Conservation (phyloP, 2,797 vertebrate genomes). For the Etheostoma nigrum region DNA sequence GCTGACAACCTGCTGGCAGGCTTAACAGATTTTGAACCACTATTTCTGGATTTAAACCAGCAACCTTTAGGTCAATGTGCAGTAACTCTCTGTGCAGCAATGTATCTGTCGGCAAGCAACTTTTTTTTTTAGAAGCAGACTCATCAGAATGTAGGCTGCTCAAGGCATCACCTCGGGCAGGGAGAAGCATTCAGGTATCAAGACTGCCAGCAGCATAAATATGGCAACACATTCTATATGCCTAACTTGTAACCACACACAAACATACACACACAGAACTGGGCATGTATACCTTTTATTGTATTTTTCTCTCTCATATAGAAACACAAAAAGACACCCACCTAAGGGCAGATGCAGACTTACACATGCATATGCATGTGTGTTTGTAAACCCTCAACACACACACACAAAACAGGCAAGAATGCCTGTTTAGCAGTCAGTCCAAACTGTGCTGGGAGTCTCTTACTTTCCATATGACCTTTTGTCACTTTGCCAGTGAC, state of each 20-base stretch:
- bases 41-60: constrained; percentile 21
- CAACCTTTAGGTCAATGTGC: constrained; percentile 20
- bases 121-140: constrained; percentile 16
- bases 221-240: constrained; percentile 23
- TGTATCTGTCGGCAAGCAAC: constrained; percentile 7
- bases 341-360: constrained; percentile 31
- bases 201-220: constrained; percentile 42
- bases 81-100: neutral
- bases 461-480: constrained; percentile 86
- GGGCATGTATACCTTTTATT: constrained; percentile 7
- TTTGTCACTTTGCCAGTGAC: constrained; percentile 85
- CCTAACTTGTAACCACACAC: neutral
- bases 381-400: constrained; percentile 25
- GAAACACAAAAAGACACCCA: constrained; percentile 22
- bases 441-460: constrained; percentile 80
- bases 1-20: neutral
- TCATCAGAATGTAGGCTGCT: constrained; percentile 49
- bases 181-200: constrained; percentile 33
- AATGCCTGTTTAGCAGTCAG: constrained; percentile 82
- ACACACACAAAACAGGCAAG: constrained; percentile 34
- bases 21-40: neutral
- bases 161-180: constrained; percentile 60
- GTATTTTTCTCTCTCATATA: constrained; percentile 12
- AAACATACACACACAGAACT: constrained; percentile 11
- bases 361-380: constrained; percentile 39